phyloP scores from a whole-genome alignment of 2,113 vertebrate species.

The Xiphias gladius region DNA sequence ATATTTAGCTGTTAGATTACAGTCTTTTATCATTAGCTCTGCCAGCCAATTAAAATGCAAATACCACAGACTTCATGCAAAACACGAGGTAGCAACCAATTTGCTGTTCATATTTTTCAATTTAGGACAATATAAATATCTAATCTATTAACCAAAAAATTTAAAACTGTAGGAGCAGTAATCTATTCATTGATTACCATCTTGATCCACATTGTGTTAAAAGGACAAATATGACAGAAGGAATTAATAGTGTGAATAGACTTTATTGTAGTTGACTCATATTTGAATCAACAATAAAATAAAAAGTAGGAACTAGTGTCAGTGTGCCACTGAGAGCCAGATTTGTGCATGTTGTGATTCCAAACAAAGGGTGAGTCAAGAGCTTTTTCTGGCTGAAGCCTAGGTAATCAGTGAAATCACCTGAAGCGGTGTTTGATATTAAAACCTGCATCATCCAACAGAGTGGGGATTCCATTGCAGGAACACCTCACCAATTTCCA shows the following conservation, averaged over 20 bases:
- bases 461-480: too few species aligned
- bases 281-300: slow-evolving; percentile 30
- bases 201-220: slow-evolving; percentile 33
- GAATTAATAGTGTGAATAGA: slow-evolving; percentile 23
- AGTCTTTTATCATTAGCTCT: slow-evolving; percentile 49
- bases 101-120: slow-evolving; percentile 38
- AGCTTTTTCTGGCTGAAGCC: not conserved
- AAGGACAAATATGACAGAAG: slow-evolving; percentile 24
- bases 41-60: slow-evolving; percentile 60
- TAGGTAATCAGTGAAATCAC: slow-evolving; percentile 6
- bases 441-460: not conserved
- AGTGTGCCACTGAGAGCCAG: not conserved
- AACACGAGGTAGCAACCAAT: slow-evolving; percentile 29
- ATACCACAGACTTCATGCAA: slow-evolving; percentile 36
- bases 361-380: not conserved
- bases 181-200: not conserved
- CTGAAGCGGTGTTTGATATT: not conserved
- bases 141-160: slow-evolving; percentile 13
- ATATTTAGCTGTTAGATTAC: slow-evolving; percentile 57
- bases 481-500: not conserved
- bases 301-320: slow-evolving; percentile 29
- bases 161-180: not conserved
- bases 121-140: slow-evolving; percentile 27
- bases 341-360: slow-evolving; percentile 1
- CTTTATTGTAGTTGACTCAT: slow-evolving; percentile 18